Evolutionary conservation across 2,113 vertebrate genomes (phyloP), one percentile per base, ranked within the genome.

Genomic region (Myotis brandtii): DNA sequence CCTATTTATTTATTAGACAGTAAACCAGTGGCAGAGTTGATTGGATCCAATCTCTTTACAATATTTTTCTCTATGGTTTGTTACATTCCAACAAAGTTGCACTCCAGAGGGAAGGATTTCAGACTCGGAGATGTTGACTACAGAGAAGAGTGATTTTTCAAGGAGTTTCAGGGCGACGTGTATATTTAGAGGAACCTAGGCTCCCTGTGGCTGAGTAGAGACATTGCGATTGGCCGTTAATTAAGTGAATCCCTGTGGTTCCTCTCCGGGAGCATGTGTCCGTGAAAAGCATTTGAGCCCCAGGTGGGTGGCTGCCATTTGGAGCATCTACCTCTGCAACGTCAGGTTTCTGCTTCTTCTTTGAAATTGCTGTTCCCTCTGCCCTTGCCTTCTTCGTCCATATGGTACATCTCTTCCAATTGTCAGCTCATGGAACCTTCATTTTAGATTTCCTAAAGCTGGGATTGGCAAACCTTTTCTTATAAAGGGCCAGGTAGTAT

Each of bases 111-210:
- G n/a, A 34, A 77, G 27, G 40, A 77, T 54, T 76, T 30, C 14
- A 92, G 72, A 76, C 30, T 70, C 16, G 21, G 62, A 89, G 46
- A 40, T 75, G 40, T 2, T 93, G 82, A 70, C 67, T 91, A 43
- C 21, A 59, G 70, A n/a, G 18, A 73, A 66, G 89, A 89, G 83
- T 92, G 66, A 62, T 86, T 92, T 93, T 72, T 40, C 12, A 32
- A 87, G 34, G 84, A 81, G 37, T 81, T 89, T 83, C 69, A 79
- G 64, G 46, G 67, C 81, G 48, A 16, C 0, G 0, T 89, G 87
- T 85, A 77, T 82, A 77, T 81, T 85, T 90, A 91, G 95, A 90
- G 89, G n/a, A 72, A 76, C n/a, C 67, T 70, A 62, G 30, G 72
- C 46, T 72, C 59, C 67, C 86, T 86, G 32, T 23, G 21, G 20